These are phyloP conservation scores for Gadopsis bispinosus DNA, from an alignment of 2,797 vertebrate species.

Conservation along the genomic window DNA sequence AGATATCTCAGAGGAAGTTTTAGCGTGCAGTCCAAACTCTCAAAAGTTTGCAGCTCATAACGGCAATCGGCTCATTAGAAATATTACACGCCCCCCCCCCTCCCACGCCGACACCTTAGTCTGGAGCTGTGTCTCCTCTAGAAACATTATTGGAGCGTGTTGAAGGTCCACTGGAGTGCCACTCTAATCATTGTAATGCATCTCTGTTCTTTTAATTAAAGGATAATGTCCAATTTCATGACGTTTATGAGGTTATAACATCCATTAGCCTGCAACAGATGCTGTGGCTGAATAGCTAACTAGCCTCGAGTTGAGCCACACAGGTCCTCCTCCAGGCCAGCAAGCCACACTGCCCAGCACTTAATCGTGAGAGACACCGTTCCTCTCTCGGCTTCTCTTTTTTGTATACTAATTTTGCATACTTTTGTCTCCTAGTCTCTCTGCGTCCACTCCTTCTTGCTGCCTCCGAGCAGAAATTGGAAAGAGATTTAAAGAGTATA, in stretches of 20 bases:
- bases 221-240: slow-evolving; percentile 91
- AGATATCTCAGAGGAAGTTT: slow-evolving; percentile 51
- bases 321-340: slow-evolving; percentile 79
- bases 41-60: slow-evolving; percentile 61
- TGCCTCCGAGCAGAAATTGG: slow-evolving; percentile 80
- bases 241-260: slow-evolving; percentile 91
- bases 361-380: slow-evolving; percentile 64
- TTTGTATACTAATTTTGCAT: slow-evolving; percentile 56
- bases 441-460: slow-evolving; percentile 51
- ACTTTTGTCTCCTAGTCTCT: slow-evolving; percentile 64
- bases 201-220: slow-evolving; percentile 91
- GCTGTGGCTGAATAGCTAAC: slow-evolving; percentile 86
- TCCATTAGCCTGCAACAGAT: slow-evolving; percentile 90
- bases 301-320: slow-evolving; percentile 80
- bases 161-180: slow-evolving; percentile 76
- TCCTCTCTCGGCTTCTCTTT: slow-evolving; percentile 38
- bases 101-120: slow-evolving; percentile 49
- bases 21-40: slow-evolving; percentile 32
- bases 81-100: slow-evolving; percentile 50
- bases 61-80: slow-evolving; percentile 68
- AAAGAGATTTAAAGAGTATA: slow-evolving; percentile 87
- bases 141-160: slow-evolving; percentile 77
- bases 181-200: slow-evolving; percentile 88
- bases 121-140: slow-evolving; percentile 64
- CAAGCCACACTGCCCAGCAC: slow-evolving; percentile 69